Percentiles rank a stretch among this genome's conserved stretches.
Conservation (phyloP, 2,113 vertebrate species). For the Charadrius vociferus region DNA sequence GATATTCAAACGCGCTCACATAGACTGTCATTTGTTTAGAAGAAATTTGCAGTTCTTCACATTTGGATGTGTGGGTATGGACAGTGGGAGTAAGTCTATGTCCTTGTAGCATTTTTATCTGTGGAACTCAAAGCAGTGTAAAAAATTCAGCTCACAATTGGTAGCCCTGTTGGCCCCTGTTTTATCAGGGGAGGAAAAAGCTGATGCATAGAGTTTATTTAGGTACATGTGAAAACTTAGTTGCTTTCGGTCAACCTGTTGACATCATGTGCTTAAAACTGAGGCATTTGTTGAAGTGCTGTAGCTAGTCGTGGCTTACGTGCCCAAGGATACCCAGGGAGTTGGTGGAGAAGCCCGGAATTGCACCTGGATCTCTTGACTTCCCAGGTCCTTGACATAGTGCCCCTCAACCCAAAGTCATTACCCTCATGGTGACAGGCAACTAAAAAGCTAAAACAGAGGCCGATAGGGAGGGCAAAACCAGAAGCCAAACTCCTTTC, state of each 20-base stretch:
- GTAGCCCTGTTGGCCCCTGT: background rate
- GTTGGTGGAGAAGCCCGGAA: background rate
- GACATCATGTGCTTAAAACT: background rate
- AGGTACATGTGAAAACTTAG: background rate
- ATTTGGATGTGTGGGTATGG: background rate
- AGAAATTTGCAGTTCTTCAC: background rate
- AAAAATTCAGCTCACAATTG: background rate
- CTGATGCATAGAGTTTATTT: background rate
- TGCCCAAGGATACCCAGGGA: background rate
- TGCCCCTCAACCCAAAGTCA: background rate
- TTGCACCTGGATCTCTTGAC: background rate
- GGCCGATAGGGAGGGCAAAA: background rate
- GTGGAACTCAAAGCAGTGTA: background rate
- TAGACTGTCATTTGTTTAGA: background rate
- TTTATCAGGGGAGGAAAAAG: background rate
- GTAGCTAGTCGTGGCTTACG: background rate
- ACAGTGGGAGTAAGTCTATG: background rate
- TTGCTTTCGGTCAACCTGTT: background rate
- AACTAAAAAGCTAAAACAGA: background rate
- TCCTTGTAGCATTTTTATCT: background rate
- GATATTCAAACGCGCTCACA: background rate
- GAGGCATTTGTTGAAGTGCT: background rate
- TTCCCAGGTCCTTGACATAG: background rate
- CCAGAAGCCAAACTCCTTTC: background rate
- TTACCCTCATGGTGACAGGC: background rate